phyloP scores from a whole-genome alignment of 1,140 invertebrate genomes.

The Meloidogyne hapla region DNA sequence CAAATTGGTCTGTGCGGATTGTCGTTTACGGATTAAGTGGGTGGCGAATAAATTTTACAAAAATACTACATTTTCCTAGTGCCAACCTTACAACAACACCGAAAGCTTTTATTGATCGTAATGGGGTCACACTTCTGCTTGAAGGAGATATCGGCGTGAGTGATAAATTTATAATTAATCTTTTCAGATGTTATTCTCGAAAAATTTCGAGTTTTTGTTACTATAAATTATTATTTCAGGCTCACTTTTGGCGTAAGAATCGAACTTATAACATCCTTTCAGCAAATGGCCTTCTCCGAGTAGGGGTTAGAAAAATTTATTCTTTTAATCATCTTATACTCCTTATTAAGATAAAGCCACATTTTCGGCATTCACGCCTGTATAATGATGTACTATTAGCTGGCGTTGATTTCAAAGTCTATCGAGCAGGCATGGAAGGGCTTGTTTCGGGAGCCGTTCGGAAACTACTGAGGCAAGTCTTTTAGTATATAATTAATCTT shows the following conservation, averaged over 20 bases:
- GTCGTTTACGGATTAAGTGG: slow-evolving; percentile 33
- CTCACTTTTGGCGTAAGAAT: slow-evolving; percentile 41
- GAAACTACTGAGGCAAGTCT: slow-evolving; percentile 29
- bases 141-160: slow-evolving; percentile 46
- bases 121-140: slow-evolving; percentile 41
- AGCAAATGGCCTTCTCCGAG: slow-evolving; percentile 48
- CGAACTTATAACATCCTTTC: slow-evolving; percentile 43
- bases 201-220: neutral
- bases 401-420: slow-evolving; percentile 53
- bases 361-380: slow-evolving; percentile 46
- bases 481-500: no score
- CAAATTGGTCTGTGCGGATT: slow-evolving; percentile 46
- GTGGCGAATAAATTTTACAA: neutral
- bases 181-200: no score
- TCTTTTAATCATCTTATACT: neutral
- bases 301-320: slow-evolving; percentile 29
- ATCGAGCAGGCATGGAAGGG: slow-evolving; percentile 44
- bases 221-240: neutral
- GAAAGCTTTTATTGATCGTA: slow-evolving; percentile 35
- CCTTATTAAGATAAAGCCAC: slow-evolving; percentile 46
- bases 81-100: slow-evolving; percentile 54
- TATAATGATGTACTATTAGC: slow-evolving; percentile 52
- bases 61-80: neutral
- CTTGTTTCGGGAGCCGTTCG: slow-evolving; percentile 45
- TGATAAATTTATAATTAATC: no score